phyloP scores from a whole-genome alignment of 1,140 invertebrate genomes.

The Uloborus diversus region DNA sequence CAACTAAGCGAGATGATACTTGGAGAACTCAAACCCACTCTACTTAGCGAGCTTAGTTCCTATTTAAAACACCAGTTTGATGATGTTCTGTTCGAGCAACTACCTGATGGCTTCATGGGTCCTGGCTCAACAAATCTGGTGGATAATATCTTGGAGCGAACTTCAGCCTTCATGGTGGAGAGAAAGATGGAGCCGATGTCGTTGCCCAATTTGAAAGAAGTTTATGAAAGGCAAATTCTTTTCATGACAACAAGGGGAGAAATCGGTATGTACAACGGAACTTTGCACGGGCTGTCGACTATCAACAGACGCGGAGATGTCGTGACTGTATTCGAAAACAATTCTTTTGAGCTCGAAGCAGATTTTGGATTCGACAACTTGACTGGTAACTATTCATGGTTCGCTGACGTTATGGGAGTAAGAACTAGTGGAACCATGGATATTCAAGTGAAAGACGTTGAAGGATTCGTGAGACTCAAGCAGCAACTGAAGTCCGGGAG shows the following conservation, averaged over 20 bases:
- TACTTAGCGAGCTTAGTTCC: constrained; percentile 34
- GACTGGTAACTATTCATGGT: constrained; percentile 57
- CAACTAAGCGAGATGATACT: constrained; percentile 56
- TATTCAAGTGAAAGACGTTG: constrained; percentile 33
- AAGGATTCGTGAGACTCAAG: constrained; percentile 43
- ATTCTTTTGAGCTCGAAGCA: constrained; percentile 57
- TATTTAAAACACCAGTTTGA: constrained; percentile 52
- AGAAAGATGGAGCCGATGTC: constrained; percentile 53
- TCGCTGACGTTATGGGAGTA: constrained; percentile 8
- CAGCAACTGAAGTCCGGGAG: constrained; percentile 49
- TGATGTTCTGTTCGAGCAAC: constrained; percentile 22
- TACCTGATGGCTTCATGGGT: constrained; percentile 25
- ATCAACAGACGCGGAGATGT: constrained; percentile 57
- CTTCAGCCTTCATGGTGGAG: constrained; percentile 10
- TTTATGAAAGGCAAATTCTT: constrained; percentile 7
- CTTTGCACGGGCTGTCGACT: constrained; percentile 57
- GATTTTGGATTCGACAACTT: constrained; percentile 58
- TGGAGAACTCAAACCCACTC: constrained; percentile 45
- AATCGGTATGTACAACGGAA: constrained; percentile 53
- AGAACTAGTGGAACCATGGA: constrained; percentile 16
- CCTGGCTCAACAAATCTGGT: constrained; percentile 42
- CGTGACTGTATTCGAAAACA: constrained; percentile 47
- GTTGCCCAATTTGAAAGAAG: constrained; percentile 48
- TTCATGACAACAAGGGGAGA: constrained; percentile 34
- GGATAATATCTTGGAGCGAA: constrained; percentile 48